Evolutionary conservation across 2,113 vertebrate species (phyloP), one percentile per base, ranked within the genome.

Genomic region (Actenoides hombroni): DNA sequence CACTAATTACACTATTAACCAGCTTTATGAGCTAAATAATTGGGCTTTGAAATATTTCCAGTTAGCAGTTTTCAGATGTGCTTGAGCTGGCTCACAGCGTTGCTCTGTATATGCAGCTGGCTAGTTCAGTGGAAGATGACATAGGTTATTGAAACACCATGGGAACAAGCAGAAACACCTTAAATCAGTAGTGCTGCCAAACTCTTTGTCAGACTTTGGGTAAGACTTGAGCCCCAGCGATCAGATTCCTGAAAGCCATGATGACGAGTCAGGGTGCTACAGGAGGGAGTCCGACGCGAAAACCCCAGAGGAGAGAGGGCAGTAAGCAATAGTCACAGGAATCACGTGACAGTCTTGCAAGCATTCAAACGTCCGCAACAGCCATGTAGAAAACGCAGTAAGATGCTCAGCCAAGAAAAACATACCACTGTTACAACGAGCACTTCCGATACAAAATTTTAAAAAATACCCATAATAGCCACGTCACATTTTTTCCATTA

Each of bases 121-220:
- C 33, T 42, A 13, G 13, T 42, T 64, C 20, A 16, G 42, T 24
- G 5, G 31, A 68, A 49, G 51, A 35, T 28, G 25, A 19, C 1
- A 13, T 0, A 48, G 8, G 18, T 10, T 51, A 28, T 0, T 0
- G 10, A 46, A 59, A 48, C 11, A 61, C 14, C 10, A 1, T 0
- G 13, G 40, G 23, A 81, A 61, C 46, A n/a, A 13, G 33, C n/a
- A 35, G 25, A 65, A 82, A 37, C 24, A 6, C 9, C 16, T 44
- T 61, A 49, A 57, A 35, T 18, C 28, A 18, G 26, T 9, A 35
- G 13, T 25, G 51, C 13, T 77, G n/a, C 33, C 49, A 48, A 69
- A 60, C 17, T 6, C 3, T 49, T 46, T 11, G 25, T 39, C 23
- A 65, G 33, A 18, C 16, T 65, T 81, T 28, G 19, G 33, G 7